Base-by-base conservation (phyloP, 2,797 vertebrate genomes). In the Meriones psammophilus region DNA sequence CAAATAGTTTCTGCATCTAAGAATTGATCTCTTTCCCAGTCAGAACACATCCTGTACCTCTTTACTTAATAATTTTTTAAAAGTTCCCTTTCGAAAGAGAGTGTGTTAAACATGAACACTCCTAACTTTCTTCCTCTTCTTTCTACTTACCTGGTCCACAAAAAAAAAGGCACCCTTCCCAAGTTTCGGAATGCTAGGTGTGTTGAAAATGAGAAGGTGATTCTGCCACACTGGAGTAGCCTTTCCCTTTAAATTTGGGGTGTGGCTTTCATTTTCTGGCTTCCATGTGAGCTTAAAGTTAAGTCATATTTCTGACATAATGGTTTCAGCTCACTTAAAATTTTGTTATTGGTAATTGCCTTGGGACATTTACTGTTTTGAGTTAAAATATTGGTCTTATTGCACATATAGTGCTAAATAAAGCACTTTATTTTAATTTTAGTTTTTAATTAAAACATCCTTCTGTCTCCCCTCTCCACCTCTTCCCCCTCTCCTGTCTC, bases 51-150 rank as follows among this genome's bases (percentile, higher is more conserved):
- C 56, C 68, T 93, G 80, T 64, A 77, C 30, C 30, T 36, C 12
- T 68, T 84, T 86, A 39, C 12, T 30, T 89, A 79, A 62, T 33
- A 36, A 66, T 92, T 95, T 94, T 33, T 46, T 91, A 86, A 66
- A 24, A 13, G 42, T 86, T 77, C 26, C 39, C 68, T 62, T 28
- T 86, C 28, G 46, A 88, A 77, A 90, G 54, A 46, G 13, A 77
- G 36, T n/a, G 30, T 18, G 3, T 69, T 95, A 74, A 56, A 83
- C 26, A 74, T 3, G 36, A 17, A 14, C 24, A 36, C 54, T 56
- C 83, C 9, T 88, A 71, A 39, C 36, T 86, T 93, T 80, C 36
- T 81, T 91, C 17, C 17, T 62, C 18, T 30, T 46, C 50, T 36
- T 60, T 15, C 28, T 8, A 22, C 8, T 30, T 58, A 30, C 54